Evolutionary conservation across 2,888 invertebrate genomes (phyloP).

Genomic region (Cerastoderma edule): DNA sequence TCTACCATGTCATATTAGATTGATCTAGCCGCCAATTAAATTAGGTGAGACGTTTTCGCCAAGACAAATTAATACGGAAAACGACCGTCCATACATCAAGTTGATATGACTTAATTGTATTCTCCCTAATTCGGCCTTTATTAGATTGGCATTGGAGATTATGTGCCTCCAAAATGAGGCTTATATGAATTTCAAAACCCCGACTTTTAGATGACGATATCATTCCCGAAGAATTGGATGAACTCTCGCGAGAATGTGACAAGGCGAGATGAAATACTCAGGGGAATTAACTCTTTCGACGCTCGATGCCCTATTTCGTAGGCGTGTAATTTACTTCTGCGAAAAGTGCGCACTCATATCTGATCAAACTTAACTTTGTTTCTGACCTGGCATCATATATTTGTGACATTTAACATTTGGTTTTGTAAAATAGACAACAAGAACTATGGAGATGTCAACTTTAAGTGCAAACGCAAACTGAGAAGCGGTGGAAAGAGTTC

Average conservation of each 20-base stretch:
- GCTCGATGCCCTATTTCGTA: too few relatives aligned
- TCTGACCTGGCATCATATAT: too few relatives aligned
- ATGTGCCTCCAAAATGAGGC: slow-evolving; percentile 29
- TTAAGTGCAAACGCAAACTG: too few relatives aligned
- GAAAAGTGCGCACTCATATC: too few relatives aligned
- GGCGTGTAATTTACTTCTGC: too few relatives aligned
- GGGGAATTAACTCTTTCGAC: slow-evolving; percentile 27
- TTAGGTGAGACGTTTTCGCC: slow-evolving; percentile 37
- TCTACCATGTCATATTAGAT: slow-evolving; percentile 51
- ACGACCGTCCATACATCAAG: slow-evolving; percentile 27
- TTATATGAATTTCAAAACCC: slow-evolving; percentile 46
- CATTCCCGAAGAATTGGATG: slow-evolving; percentile 16
- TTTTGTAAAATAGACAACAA: too few relatives aligned
- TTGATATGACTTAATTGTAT: slow-evolving; percentile 41
- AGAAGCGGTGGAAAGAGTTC: too few relatives aligned
- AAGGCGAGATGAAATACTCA: slow-evolving; percentile 20
- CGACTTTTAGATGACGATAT: slow-evolving; percentile 26
- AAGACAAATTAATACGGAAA: slow-evolving; percentile 43
- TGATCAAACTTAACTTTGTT: too few relatives aligned
- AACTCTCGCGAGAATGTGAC: slow-evolving; percentile 38
- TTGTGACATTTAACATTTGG: too few relatives aligned
- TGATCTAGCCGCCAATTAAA: slow-evolving; percentile 47
- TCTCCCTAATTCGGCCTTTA: slow-evolving; percentile 33
- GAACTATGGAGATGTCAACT: too few relatives aligned
- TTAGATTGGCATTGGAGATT: slow-evolving; percentile 41